Evolutionary conservation across 2,888 invertebrate genomes (phyloP), one percentile per base, ranked within the genome.

Genomic region (Seira sanloemensis): DNA sequence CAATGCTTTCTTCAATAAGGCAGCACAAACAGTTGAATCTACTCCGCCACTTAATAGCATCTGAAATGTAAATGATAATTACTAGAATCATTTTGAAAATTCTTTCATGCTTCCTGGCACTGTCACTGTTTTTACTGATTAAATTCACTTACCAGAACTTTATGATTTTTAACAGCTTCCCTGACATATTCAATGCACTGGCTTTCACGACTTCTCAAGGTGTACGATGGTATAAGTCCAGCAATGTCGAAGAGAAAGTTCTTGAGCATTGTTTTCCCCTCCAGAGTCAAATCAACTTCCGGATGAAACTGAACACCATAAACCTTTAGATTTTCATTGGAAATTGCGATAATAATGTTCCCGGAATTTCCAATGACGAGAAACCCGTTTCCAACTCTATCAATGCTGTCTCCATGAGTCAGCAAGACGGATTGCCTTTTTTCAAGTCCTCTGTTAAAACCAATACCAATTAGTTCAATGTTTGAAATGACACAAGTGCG

Each of bases 271-370:
- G 94, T 93, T 91, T 95, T 95, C 85, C 98, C 98, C 91, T 97
- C 95, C 16, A 94, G 93, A 0, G 98, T 98, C 90, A 99, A 94
- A 91, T 99, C 98, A 88, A 99, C 97, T 93, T 99, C 99, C 0
- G 99, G 99, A 92, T 99, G 99, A 92, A 99, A 99, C 93, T 99
- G 99, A 86, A 99, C 96, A 26, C 99, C 99, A 91, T 97, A 98
- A 82, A 98, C 93, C 77, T 96, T 94, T 91, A 95, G 93, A 91
- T 96, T 95, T 90, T 98, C 98, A 92, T 97, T 97, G 90, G 96
- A 96, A 90, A 99, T 96, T 79, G 96, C 98, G 12, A 97, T 95
- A 89, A 97, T 94, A 91, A 97, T 94, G 88, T 95, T 94, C 90
- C 94, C 94, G 65, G 97, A 97, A 91, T 94, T 95, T 54, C 97